Conservation (phyloP, 35 echinoderm and acorn worm genomes). For the Apostichopus parvimensis region DNA sequence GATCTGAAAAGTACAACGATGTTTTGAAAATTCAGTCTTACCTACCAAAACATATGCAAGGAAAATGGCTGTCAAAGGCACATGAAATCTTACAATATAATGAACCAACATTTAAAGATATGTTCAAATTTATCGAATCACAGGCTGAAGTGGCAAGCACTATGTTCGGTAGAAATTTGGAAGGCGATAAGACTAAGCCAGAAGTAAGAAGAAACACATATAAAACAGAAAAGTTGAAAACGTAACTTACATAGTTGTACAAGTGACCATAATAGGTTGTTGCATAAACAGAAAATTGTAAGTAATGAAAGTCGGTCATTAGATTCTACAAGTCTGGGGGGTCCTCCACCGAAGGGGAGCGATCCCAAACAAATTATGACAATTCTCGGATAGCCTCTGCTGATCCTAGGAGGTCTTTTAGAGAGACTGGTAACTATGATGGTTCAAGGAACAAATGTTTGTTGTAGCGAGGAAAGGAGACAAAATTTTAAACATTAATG, state of each 20-base stretch:
- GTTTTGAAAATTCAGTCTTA: neutral
- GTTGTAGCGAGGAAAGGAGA: neutral
- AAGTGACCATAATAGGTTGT: too few species aligned
- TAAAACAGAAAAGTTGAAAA: slow-evolving; percentile 8
- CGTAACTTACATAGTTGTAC: neutral
- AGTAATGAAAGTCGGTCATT: neutral
- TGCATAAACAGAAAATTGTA: neutral
- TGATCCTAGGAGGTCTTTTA: neutral
- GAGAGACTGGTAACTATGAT: neutral
- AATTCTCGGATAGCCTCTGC: neutral
- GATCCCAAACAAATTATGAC: neutral
- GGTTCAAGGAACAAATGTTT: slow-evolving; percentile 29
- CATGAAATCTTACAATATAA: slow-evolving; percentile 42
- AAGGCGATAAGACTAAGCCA: slow-evolving; percentile 22
- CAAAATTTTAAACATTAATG: slow-evolving; percentile 37
- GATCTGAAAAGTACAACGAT: slow-evolving; percentile 56
- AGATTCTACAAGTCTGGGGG: neutral
- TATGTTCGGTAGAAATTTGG: slow-evolving; percentile 59
- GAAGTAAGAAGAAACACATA: slow-evolving; percentile 31
- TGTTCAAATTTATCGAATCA: slow-evolving; percentile 24
- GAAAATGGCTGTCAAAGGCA: slow-evolving; percentile 53
- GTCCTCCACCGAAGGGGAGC: neutral
- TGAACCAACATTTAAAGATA: slow-evolving; percentile 48
- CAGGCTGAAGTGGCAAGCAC: slow-evolving; percentile 51
- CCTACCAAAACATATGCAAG: slow-evolving; percentile 2